Evolutionary conservation across 2,113 vertebrate genomes (phyloP), one percentile per base, ranked within the genome.

Genomic region (Eptatretus burgeri): DNA sequence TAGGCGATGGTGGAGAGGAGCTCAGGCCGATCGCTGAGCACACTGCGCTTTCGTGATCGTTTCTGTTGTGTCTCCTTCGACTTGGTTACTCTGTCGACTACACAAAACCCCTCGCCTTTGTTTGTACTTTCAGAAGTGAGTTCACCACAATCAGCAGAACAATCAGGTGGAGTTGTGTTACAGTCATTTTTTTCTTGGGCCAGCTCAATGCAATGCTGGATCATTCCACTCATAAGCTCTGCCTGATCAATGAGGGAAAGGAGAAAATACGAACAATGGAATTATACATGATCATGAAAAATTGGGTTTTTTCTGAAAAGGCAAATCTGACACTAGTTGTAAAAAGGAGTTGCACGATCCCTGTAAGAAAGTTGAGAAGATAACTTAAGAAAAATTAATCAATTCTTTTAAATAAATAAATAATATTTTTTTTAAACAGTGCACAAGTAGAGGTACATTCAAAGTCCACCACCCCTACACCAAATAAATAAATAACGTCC

Each of bases 141-240:
- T 17, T n/a, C 56, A 10, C 56, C 56, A 17, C 56, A n/a, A 17
- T 60, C 56, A n/a, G 56, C 9, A 2, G 56, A 13, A 20, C n/a
- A 20, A 20, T 10, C 56, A n/a, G 56, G 9, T 5, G 60, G 51
- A 51, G 75, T 67, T 51, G 20, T 10, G 65, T 72, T 2, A 1
- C 66, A 71, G 0, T 69, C 63, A 50, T 74, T 80, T 0, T 51
- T 41, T 1, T 74, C 67, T 16, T 74, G 72, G 66, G 69, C 77
- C 67, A 86, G 76, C 73, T 88, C 85, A 51, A 91, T 81, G 51
- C 84, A 86, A 72, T 83, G 86, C 71, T 91, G 84, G 2, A 91
- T 91, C 67, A 91, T 78, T 52, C 82, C 74, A 8, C 78, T 88
- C 85, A 91, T 91, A 41, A 91, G 74, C 70, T 88, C 83, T 0